Conservation (phyloP, 2,888 invertebrate species). For the Melinaea marsaeus region DNA sequence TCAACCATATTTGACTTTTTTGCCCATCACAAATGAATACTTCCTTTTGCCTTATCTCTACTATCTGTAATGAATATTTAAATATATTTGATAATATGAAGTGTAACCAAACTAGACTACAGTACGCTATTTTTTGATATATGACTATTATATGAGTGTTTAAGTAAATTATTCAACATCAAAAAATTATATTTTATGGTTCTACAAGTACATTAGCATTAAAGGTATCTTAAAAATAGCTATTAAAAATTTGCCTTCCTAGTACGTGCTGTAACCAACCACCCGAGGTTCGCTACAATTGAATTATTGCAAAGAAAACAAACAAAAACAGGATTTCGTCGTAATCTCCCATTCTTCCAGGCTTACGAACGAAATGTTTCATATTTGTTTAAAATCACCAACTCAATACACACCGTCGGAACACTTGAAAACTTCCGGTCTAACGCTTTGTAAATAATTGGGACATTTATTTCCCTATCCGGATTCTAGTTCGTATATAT, state of each 20-base stretch:
- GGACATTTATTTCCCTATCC: conserved; percentile 69
- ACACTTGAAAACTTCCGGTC: conserved; percentile 72
- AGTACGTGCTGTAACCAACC: conserved; percentile 38
- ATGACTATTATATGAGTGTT: background rate
- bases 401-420: conserved; percentile 61
- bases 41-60: background rate
- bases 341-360: conserved; percentile 68
- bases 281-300: conserved; percentile 49
- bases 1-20: conserved; percentile 16
- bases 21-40: background rate
- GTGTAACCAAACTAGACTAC: no score
- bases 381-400: conserved; percentile 70
- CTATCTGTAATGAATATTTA: background rate
- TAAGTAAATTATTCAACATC: background rate
- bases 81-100: conserved; percentile 3
- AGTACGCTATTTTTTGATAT: background rate
- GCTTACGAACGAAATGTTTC: conserved; percentile 54
- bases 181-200: background rate
- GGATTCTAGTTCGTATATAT: conserved; percentile 54
- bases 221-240: background rate
- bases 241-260: conserved; percentile 8
- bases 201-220: background rate
- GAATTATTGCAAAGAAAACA: conserved; percentile 71
- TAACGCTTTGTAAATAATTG: conserved; percentile 65
- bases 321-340: conserved; percentile 75